Base-by-base conservation (phyloP, 2,113 vertebrate species). In the Poecile atricapillus region DNA sequence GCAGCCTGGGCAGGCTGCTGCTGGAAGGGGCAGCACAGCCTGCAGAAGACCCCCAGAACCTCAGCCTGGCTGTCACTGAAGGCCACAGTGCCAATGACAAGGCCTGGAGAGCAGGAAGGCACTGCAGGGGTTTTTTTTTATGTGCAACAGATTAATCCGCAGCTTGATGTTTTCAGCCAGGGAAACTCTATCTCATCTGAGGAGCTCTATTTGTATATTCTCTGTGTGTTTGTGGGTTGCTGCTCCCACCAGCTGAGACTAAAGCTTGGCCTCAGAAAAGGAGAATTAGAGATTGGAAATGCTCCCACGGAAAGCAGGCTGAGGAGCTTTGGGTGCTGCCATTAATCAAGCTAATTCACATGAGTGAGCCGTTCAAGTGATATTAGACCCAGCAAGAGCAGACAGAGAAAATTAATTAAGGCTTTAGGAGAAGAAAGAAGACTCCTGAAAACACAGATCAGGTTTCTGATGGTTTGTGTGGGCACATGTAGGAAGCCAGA, bases 191-290 rank as follows among this genome's bases (percentile, higher is more conserved):
- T 7, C 17, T 73, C 9, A 19, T 20, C 82, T 14, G 73, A 90
- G n/a, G 50, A 63, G 4, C 58, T 18, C 30, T 3, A 0, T 43
- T 23, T 62, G 50, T n/a, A 1, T 4, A 2, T 28, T 64, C 41
- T 20, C 53, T 35, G 3, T 5, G 19, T 30, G 19, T 16, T 15
- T 65, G 37, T 62, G 37, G 13, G 47, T 4, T 52, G 62, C 15
- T 39, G 58, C 53, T 81, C n/a, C 47, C 28, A 33, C 39, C 37
- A 39, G 68, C 69, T 31, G 35, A 55, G 68, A 30, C 15, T 41
- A 41, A 73, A 63, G 31, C 58, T 33, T 63, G 82, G 73, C 47
- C 0, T 4, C 0, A 1, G 39, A n/a, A 52, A 6, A 50, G 80
- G 13, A 15, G 31, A 53, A 17, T 1, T 2, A n/a, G 74, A 53